Conservation (phyloP, 2,797 vertebrate genomes). For the Phoxinus dragarum region DNA sequence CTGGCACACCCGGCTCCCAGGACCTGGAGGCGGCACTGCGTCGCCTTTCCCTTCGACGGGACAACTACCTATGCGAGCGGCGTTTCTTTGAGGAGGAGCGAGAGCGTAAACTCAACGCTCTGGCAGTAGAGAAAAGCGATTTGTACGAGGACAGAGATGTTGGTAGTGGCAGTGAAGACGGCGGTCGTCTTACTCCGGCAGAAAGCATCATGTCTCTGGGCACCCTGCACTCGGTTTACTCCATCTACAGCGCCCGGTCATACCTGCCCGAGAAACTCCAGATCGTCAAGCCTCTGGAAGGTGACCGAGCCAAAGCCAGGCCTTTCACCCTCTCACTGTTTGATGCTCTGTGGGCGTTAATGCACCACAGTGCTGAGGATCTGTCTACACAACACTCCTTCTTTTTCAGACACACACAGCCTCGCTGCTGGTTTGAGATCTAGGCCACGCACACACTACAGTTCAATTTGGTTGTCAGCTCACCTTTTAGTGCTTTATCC, state of each 20-base stretch:
- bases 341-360: conserved; percentile 85
- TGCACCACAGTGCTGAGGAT: conserved; percentile 82
- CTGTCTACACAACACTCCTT: conserved; percentile 88
- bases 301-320: conserved; percentile 83
- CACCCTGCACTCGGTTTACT: conserved; percentile 90
- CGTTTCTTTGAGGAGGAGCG: conserved; percentile 97
- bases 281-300: conserved; percentile 99
- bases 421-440: conserved; percentile 92
- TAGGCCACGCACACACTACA: background rate
- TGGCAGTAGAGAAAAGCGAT: conserved; percentile 84
- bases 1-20: conserved; percentile 91
- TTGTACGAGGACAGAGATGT: conserved; percentile 67
- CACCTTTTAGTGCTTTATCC: background rate
- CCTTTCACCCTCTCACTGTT: conserved; percentile 82
- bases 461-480: background rate
- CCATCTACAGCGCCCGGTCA: conserved; percentile 91
- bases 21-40: conserved; percentile 93
- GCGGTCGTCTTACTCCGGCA: conserved; percentile 85
- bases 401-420: conserved; percentile 90
- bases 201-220: conserved; percentile 96
- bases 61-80: conserved; percentile 94
- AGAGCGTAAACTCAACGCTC: conserved; percentile 89
- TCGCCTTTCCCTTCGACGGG: conserved; percentile 90
- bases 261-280: conserved; percentile 99
- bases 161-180: conserved; percentile 55